Conservation (phyloP, 2,888 invertebrate species). For the Xestia sexstrigata region DNA sequence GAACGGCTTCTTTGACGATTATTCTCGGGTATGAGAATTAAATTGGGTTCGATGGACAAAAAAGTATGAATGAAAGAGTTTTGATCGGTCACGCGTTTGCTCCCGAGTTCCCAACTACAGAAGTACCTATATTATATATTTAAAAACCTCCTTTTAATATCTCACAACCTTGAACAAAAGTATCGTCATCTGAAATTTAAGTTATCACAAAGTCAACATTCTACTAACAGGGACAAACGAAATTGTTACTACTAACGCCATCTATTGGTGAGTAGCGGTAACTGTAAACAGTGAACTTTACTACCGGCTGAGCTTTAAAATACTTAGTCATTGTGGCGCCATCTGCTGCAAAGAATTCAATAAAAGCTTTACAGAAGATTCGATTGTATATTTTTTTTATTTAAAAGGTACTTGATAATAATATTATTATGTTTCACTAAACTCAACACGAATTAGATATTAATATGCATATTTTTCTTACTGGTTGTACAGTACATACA, state of each 20-base stretch:
- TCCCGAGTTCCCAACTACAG: slow-evolving; percentile 1
- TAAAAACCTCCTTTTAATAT: neutral
- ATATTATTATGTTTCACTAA: neutral
- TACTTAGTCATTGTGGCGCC: slow-evolving; percentile 9
- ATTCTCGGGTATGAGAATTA: slow-evolving; percentile 84
- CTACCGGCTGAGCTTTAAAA: neutral
- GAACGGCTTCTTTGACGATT: slow-evolving; percentile 85
- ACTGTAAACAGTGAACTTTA: slow-evolving; percentile 6
- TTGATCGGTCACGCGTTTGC: slow-evolving; percentile 51
- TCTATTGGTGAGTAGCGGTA: slow-evolving; percentile 52
- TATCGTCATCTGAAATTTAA: neutral
- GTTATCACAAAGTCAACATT: neutral
- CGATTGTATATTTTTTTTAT: neutral
- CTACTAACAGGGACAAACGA: neutral
- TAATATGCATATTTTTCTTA: neutral
- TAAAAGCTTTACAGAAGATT: neutral
- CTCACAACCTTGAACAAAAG: neutral
- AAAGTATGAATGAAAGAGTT: slow-evolving; percentile 75
- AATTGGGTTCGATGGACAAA: slow-evolving; percentile 82
- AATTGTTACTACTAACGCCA: slow-evolving; percentile 51
- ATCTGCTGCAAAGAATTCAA: slow-evolving; percentile 16
- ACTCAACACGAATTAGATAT: neutral
- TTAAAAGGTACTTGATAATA: neutral
- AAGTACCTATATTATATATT: neutral
- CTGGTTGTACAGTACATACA: no score